Percentiles rank a stretch among this genome's conserved stretches.
These are phyloP conservation scores for Myotis pilosus DNA, from an alignment of 2,797 vertebrate genomes.

Conservation along the genomic window DNA sequence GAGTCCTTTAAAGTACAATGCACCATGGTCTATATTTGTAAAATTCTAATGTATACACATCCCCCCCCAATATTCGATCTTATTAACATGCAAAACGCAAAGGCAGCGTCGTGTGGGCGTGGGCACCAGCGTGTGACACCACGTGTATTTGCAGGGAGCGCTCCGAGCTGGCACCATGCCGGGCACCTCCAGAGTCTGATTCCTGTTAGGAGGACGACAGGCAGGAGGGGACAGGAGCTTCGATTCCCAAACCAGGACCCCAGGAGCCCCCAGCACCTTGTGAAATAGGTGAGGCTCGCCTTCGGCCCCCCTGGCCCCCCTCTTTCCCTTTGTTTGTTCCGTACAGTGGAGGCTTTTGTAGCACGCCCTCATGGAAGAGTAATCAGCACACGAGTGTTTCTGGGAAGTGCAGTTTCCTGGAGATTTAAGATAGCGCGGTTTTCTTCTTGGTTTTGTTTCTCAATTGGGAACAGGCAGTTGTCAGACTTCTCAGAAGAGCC, in stretches of 20 bases:
- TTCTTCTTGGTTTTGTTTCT: not conserved
- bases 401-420: not conserved
- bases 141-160: constrained; percentile 1
- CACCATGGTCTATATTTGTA: too few species aligned
- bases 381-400: not conserved
- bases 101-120: not conserved
- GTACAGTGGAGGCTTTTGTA: accelerated
- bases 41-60: not conserved
- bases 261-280: not conserved
- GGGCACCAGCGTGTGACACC: accelerated
- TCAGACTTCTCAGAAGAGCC: not conserved
- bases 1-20: not conserved
- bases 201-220: not conserved
- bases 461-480: not conserved
- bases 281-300: not conserved
- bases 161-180: not conserved
- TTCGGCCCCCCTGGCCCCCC: accelerated
- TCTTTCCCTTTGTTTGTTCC: accelerated
- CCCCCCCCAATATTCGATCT: not conserved
- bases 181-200: not conserved
- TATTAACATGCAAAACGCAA: not conserved
- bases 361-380: accelerated
- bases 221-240: not conserved
- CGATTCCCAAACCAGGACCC: not conserved
- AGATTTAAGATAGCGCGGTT: not conserved